Evolutionary conservation across 2,888 invertebrate species (phyloP).

Genomic region (Gnatocerus cornutus): DNA sequence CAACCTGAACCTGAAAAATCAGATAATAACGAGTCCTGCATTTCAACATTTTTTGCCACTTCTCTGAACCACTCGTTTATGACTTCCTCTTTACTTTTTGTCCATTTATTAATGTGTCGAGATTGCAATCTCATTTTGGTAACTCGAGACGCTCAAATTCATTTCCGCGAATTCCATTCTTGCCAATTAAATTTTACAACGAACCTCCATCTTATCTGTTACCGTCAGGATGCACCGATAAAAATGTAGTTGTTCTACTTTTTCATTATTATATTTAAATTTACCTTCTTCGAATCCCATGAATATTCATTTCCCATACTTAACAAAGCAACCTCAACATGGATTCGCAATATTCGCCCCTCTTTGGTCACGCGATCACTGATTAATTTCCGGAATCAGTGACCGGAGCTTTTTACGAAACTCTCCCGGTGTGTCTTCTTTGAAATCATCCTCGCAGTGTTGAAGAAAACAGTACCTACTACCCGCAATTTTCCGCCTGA

Average conservation of each 20-base stretch:
- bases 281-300: background rate
- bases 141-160: slow-evolving; percentile 16
- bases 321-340: too few species aligned
- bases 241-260: background rate
- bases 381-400: too few species aligned
- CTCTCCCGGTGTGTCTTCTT: too few species aligned
- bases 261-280: background rate
- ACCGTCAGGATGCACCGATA: slow-evolving; percentile 4
- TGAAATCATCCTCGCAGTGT: too few species aligned
- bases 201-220: slow-evolving; percentile 4
- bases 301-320: slow-evolving; percentile 1
- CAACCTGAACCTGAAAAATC: too few species aligned
- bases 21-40: too few species aligned
- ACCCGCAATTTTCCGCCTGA: too few species aligned
- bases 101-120: slow-evolving; percentile 27
- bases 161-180: slow-evolving; percentile 26
- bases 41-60: background rate
- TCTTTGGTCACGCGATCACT: too few species aligned
- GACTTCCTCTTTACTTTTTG: slow-evolving; percentile 8
- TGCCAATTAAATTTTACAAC: slow-evolving; percentile 18
- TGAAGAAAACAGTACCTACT: too few species aligned
- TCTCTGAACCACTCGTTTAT: slow-evolving; percentile 7
- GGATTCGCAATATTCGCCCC: too few species aligned
- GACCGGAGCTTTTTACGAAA: too few species aligned
- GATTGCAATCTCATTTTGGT: slow-evolving; percentile 26